Evolutionary conservation across 2,888 invertebrate genomes (phyloP).

Genomic region (Tupiocoris notatus): DNA sequence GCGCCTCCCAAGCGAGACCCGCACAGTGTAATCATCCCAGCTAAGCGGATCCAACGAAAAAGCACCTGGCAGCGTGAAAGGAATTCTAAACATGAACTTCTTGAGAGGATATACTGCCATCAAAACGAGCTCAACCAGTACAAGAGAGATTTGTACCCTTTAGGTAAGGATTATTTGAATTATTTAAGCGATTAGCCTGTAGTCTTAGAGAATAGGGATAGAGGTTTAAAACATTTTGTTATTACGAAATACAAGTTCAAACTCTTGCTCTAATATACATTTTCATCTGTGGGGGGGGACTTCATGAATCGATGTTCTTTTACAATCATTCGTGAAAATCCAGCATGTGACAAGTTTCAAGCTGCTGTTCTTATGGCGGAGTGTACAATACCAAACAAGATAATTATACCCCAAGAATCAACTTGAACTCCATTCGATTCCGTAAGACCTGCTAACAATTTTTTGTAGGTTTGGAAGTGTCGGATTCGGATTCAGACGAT

Average conservation of each 20-base stretch:
- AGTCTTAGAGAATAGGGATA: too few relatives aligned
- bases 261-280: too few relatives aligned
- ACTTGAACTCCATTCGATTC: neutral
- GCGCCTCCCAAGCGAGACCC: conserved; percentile 38
- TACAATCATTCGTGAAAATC: too few relatives aligned
- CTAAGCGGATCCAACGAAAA: conserved; percentile 47
- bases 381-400: too few relatives aligned
- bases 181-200: too few relatives aligned
- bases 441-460: neutral
- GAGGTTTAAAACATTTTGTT: too few relatives aligned
- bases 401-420: too few relatives aligned
- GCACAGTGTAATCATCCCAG: conserved; percentile 47
- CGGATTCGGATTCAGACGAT: conserved; percentile 56
- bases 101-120: conserved; percentile 60
- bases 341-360: too few relatives aligned
- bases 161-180: conserved; percentile 53
- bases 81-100: conserved; percentile 57
- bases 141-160: conserved; percentile 53
- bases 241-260: too few relatives aligned
- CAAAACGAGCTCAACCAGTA: conserved; percentile 49
- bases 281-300: too few relatives aligned
- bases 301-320: too few relatives aligned
- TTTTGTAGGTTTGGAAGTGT: conserved; percentile 55
- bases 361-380: too few relatives aligned
- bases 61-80: conserved; percentile 51